phyloP scores from a whole-genome alignment of 2,113 vertebrate genomes.

The Plecotus auritus region DNA sequence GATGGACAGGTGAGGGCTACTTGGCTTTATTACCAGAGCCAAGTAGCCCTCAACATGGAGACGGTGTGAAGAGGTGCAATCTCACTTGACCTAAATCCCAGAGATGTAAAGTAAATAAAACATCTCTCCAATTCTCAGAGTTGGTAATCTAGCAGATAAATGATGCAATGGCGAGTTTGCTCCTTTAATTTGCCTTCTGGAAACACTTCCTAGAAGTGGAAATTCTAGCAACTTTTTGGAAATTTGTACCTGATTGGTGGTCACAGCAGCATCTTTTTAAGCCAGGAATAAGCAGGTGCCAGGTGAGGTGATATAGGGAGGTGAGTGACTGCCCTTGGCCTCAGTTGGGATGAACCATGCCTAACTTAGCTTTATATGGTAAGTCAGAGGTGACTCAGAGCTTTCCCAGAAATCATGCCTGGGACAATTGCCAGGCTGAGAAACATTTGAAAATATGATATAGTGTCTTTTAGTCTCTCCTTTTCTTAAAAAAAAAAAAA shows the following conservation, averaged over 20 bases:
- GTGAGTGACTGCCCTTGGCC: not conserved
- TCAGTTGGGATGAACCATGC: not conserved
- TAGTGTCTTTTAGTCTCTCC: not conserved
- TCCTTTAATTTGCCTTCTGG: not conserved
- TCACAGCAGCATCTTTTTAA: not conserved
- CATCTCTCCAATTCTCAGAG: not conserved
- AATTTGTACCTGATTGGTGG: not conserved
- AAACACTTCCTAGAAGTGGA: not conserved
- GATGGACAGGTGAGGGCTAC: not conserved
- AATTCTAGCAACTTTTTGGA: not conserved
- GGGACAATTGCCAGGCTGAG: not conserved
- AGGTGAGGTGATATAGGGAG: not conserved
- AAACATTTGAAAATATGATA: not conserved
- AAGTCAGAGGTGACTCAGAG: not conserved
- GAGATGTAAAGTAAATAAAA: not conserved
- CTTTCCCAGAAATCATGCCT: not conserved
- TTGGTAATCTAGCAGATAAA: not conserved
- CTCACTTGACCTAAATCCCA: not conserved
- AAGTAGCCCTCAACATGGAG: not conserved
- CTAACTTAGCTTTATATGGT: not conserved
- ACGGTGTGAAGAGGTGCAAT: not conserved
- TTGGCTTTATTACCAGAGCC: not conserved
- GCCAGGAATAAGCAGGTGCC: not conserved
- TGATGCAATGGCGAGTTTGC: not conserved
- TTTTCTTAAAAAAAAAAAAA: not conserved